Evolutionary conservation across 2,113 vertebrate species (phyloP), one percentile per base, ranked within the genome.

Genomic region (Rhea americana): DNA sequence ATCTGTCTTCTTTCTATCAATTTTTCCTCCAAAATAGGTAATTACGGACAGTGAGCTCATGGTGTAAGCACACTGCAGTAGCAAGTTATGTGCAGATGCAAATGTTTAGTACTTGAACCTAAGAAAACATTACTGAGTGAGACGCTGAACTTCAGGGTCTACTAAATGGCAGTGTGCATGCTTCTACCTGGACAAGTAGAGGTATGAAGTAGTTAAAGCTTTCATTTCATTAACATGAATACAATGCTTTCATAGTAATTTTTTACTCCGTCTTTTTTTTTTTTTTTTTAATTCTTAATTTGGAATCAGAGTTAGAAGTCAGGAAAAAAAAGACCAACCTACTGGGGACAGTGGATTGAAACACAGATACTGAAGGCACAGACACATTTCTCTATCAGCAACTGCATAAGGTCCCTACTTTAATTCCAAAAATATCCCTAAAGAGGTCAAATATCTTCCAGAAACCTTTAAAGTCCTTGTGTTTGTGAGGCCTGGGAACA

Each of bases 351-450:
- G 45, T 5, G 83, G 47, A 6, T 17, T 76, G 63, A 76, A 91
- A 65, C 8, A n/a, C 4, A 93, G n/a, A 11, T 7, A 3, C 59
- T 62, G 59, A 56, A 62, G 19, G 35, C 20, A 62, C 32, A 47
- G 21, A 62, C 37, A 67, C 48, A 55, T 70, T 87, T 79, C 21
- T 78, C 37, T 66, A 47, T 39, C 21, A 80, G 58, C 43, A 82
- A 47, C 18, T 3, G 6, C 39, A 65, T 8, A 37, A 1, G 21
- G 75, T 85, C 48, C 75, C 35, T 43, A 13, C 53, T 22, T 80
- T 76, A 7, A 77, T 93, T 67, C 15, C 77, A 82, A 86, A 85
- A 68, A 35, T 81, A 35, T 56, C 75, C 13, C 41, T 32, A 80
- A 51, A 87, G 17, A 89, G 28, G 41, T 51, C 66, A 82, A 65